Conservation (phyloP, 1,140 invertebrate species). For the Hesperophylax magnus region DNA sequence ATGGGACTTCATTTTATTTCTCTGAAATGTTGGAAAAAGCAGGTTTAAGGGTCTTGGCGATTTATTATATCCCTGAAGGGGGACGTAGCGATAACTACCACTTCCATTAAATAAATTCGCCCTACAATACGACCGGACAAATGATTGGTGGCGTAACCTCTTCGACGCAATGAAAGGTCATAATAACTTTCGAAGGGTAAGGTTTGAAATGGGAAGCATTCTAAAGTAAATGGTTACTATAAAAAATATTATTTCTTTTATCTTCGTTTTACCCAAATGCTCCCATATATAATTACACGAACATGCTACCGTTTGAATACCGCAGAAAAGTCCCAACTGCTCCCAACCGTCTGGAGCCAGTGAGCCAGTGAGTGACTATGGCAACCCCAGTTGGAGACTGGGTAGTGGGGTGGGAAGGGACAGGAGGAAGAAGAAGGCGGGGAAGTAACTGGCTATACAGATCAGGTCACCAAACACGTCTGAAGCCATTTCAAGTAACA, state of each 20-base stretch:
- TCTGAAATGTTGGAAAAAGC: background rate
- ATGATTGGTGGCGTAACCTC: constrained; percentile 1
- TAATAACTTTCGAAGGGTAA: background rate
- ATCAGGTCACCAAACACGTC: no score
- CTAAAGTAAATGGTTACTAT: background rate
- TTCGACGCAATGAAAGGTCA: background rate
- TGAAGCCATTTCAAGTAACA: no score
- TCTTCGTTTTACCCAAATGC: no score
- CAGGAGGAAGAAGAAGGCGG: no score
- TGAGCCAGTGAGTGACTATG: no score
- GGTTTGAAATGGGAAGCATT: background rate
- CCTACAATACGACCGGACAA: background rate
- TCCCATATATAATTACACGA: no score
- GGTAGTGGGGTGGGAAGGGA: no score
- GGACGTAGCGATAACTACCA: background rate
- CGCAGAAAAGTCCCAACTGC: no score
- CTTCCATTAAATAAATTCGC: background rate
- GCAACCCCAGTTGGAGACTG: no score
- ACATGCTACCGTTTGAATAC: no score
- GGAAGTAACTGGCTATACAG: no score
- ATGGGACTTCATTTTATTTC: background rate
- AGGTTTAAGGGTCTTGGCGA: background rate
- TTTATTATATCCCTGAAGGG: background rate
- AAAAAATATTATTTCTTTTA: background rate
- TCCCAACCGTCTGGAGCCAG: no score